Conservation (phyloP, 2,888 invertebrate genomes). For the Polydrusus tereticollis region DNA sequence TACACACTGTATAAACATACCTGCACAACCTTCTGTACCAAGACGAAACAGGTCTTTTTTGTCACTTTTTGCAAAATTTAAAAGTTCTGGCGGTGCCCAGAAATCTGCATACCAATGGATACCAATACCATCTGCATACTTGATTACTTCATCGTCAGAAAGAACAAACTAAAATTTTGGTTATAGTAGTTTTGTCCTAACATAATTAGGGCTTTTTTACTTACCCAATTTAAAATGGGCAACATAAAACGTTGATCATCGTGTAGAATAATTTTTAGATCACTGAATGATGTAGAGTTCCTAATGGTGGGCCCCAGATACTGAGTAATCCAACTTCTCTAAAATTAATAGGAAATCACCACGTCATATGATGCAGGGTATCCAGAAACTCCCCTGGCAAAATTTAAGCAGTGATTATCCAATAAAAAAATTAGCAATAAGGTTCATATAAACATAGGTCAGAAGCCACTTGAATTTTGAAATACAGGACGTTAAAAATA, state of each 20-base stretch:
- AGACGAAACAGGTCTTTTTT: slow-evolving; percentile 80
- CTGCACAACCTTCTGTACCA: slow-evolving; percentile 80
- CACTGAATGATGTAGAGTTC: slow-evolving; percentile 68
- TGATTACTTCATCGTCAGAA: slow-evolving; percentile 55
- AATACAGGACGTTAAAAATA: no score
- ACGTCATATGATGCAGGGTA: no score
- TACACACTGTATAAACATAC: no score
- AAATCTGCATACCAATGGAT: slow-evolving; percentile 86
- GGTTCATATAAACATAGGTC: no score
- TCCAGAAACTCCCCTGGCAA: no score
- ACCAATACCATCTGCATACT: slow-evolving; percentile 79
- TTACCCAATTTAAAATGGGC: slow-evolving; percentile 63
- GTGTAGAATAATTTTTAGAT: slow-evolving; percentile 77
- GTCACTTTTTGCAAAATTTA: slow-evolving; percentile 71
- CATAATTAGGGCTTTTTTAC: not conserved
- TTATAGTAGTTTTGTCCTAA: not conserved
- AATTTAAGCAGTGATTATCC: no score
- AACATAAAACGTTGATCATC: slow-evolving; percentile 81
- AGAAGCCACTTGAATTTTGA: no score
- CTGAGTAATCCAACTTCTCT: slow-evolving; percentile 77
- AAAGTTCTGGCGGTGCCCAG: slow-evolving; percentile 67
- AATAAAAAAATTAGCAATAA: no score
- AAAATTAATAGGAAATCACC: slow-evolving; percentile 50
- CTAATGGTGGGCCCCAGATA: slow-evolving; percentile 82
- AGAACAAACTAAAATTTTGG: slow-evolving; percentile 23